Evolutionary conservation across 1,140 invertebrate genomes (phyloP), one percentile per base, ranked within the genome.

Genomic region (Spodoptera frugiperda): DNA sequence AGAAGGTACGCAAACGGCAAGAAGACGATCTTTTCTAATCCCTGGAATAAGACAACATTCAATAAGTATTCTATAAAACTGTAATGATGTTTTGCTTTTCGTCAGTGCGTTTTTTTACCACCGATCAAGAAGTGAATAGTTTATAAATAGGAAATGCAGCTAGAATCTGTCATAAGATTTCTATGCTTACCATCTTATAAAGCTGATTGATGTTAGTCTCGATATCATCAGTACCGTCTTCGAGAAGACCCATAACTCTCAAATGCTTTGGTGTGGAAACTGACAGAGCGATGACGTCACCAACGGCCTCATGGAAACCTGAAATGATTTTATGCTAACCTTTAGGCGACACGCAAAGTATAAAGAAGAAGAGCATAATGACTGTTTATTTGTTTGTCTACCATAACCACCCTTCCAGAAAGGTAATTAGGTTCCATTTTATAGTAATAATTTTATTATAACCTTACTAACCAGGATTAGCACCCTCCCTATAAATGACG

Each of bases 271-370:
- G 96, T 0, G 98, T 97, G 0, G 95, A 95, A 0, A 97, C 97
- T 0, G 97, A 98, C 3, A 99, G 90, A 2, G 98, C 95, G 2
- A 99, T 96, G 0, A 97, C 96, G 90, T 99, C 98, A 12, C 98
- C 98, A 21, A 99, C 96, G 25, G 98, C 98, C 91, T 99, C 98
- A 86, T 98, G 97, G 87, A 99, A 99, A 74, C 97, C 97, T 96
- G 76, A 84, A 82, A 48, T 33, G 67, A 33, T 30, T 48, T 53
- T 19, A 65, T 25, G n/a, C 5, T 30, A n/a, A n/a, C n/a, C n/a
- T n/a, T n/a, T n/a, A n/a, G n/a, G n/a, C n/a, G n/a, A n/a, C n/a
- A n/a, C n/a, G n/a, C n/a, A n/a, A n/a, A n/a, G n/a, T n/a, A n/a
- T n/a, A n/a, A n/a, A n/a, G n/a, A n/a, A n/a, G n/a, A n/a, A n/a